phyloP scores from a whole-genome alignment of 2,113 vertebrate species.

The Taxidea taxus region DNA sequence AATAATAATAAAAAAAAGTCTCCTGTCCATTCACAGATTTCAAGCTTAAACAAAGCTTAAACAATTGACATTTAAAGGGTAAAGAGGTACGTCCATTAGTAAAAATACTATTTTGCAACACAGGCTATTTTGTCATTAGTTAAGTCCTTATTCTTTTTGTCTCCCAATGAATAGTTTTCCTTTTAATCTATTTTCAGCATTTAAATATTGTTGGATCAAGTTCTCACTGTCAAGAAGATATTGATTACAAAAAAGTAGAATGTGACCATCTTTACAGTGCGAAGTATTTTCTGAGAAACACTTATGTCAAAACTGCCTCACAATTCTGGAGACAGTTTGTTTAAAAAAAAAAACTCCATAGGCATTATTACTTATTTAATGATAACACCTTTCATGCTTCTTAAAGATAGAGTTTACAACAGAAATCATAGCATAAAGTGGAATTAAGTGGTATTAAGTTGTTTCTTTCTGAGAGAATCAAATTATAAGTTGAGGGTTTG shows the following conservation, averaged over 20 bases:
- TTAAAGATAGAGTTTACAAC: background rate
- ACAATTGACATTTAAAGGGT: background rate
- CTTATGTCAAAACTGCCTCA: background rate
- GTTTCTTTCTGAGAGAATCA: background rate
- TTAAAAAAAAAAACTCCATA: background rate
- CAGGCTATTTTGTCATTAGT: background rate
- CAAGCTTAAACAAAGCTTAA: background rate
- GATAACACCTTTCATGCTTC: background rate
- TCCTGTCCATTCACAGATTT: background rate
- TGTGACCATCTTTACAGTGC: background rate
- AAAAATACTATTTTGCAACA: background rate
- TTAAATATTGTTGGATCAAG: background rate
- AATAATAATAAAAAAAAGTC: background rate
- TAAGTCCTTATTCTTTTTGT: background rate
- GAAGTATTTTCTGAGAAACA: background rate
- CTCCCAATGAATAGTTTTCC: background rate
- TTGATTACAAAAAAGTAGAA: background rate
- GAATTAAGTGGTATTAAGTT: background rate
- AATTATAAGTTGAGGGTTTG: background rate
- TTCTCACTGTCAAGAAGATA: background rate
- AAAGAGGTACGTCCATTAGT: background rate
- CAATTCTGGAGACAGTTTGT: background rate
- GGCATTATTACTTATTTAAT: background rate
- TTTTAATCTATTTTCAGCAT: background rate
- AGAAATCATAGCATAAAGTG: background rate